Base-by-base conservation (phyloP, 2,113 vertebrate genomes). In the Ovis canadensis region DNA sequence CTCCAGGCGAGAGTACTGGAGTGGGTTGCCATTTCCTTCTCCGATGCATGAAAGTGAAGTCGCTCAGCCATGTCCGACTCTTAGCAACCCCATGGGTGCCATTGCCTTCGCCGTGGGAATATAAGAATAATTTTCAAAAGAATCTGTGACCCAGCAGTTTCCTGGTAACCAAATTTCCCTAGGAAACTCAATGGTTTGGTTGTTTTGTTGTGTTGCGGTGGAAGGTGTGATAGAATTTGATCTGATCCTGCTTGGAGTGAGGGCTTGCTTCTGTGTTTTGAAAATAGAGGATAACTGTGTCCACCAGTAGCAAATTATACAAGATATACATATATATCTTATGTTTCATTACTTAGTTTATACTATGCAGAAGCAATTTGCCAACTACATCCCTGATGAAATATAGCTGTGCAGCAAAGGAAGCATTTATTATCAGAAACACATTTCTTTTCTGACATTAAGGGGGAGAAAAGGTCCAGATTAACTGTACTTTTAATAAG, bases 391-490 rank as follows among this genome's bases (percentile, higher is more conserved):
- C 82, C 81, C 59, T 88, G 19, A 95, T 88, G 89, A 97, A 90
- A 81, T 88, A 31, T 8, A 85, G 77, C 59, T 36, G 6, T 29
- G 83, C 33, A 36, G 81, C 82, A 48, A 97, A 93, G 74, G 59
- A 67, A 95, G 48, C 36, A 40, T 88, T 93, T 74, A 88, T 96
- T 82, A 97, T 80, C 89, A 90, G 88, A 97, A 96, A 92, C 91
- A 83, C 91, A 86, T 95, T 80, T 87, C 82, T 91, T 90, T 59
- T 43, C 87, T 74, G 59, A 93, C 33, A n/a, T 86, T 36, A 93
- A 40, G 55, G 27, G 21, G 0, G 3, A 2, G 11, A 1, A 6
- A 27, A 87, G 64, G 80, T 67, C 45, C 50, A 31, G 93, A 96
- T 90, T 78, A 96, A 90, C 89, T 78, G 23, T 88, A 60, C 62